phyloP scores from a whole-genome alignment of 2,797 vertebrate species.

The Anguilla pacifica region DNA sequence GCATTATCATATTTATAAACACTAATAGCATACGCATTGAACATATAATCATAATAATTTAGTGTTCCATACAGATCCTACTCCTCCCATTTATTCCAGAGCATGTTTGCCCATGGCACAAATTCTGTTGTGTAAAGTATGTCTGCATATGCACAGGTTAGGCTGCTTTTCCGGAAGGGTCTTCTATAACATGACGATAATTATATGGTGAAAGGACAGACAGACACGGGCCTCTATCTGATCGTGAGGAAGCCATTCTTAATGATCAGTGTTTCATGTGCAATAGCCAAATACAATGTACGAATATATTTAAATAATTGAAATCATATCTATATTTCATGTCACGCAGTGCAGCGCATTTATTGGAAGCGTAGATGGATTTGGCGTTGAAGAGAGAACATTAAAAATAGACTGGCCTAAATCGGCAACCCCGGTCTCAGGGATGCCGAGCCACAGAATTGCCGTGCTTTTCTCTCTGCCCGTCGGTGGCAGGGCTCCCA shows the following conservation, averaged over 20 bases:
- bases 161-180: too few species aligned
- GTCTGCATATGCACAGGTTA: too few species aligned
- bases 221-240: not conserved
- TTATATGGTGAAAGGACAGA: not conserved
- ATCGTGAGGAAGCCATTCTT: not conserved
- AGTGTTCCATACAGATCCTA: not conserved
- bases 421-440: not conserved
- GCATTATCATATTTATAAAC: not conserved
- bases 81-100: not conserved
- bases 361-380: not conserved
- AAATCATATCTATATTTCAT: not conserved
- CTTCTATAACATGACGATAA: too few species aligned
- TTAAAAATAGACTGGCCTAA: not conserved
- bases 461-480: not conserved
- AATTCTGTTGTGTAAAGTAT: too few species aligned
- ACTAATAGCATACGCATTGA: not conserved
- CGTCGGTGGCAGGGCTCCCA: not conserved
- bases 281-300: not conserved
- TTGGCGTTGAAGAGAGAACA: not conserved
- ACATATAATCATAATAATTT: not conserved
- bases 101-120: too few species aligned
- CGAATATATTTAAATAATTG: not conserved
- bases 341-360: not conserved
- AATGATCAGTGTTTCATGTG: not conserved
- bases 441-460: not conserved